Percentiles rank a stretch among this genome's conserved stretches.
phyloP scores from a whole-genome alignment of 2,797 vertebrate species.

The Naso thynnoides region DNA sequence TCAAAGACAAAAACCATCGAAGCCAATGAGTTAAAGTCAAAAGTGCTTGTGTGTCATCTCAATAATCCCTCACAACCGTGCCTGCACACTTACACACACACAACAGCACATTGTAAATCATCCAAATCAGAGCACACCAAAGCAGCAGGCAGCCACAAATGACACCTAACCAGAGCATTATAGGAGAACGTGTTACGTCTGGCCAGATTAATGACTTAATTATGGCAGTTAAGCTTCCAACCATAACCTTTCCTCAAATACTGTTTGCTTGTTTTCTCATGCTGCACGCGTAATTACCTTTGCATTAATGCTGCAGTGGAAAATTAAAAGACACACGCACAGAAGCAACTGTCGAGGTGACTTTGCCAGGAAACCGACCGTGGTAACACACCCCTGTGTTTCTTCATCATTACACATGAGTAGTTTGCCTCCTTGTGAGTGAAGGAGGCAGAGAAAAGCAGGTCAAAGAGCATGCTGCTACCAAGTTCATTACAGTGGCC shows the following conservation, averaged over 20 bases:
- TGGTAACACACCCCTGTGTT: constrained; percentile 29
- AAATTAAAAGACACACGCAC: constrained; percentile 57
- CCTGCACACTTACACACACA: constrained; percentile 2
- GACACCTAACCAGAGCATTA: constrained; percentile 81
- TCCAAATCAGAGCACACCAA: constrained; percentile 43
- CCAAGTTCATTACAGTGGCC: not conserved
- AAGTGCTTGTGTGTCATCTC: constrained; percentile 24
- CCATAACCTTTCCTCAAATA: constrained; percentile 81
- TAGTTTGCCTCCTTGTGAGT: constrained; percentile 2
- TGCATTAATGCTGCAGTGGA: constrained; percentile 52
- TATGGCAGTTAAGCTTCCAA: constrained; percentile 86
- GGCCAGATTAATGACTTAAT: constrained; percentile 88
- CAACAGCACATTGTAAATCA: constrained; percentile 51
- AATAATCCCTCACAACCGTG: constrained; percentile 36
- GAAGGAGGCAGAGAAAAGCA: constrained; percentile 19
- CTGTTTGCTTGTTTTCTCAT: constrained; percentile 67
- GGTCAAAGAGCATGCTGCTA: constrained; percentile 31
- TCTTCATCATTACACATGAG: constrained; percentile 44
- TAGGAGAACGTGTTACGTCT: constrained; percentile 80
- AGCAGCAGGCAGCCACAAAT: constrained; percentile 70
- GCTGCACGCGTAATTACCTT: constrained; percentile 70
- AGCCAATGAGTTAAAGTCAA: constrained; percentile 43
- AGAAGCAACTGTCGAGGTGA: constrained; percentile 45
- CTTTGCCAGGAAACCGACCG: constrained; percentile 43
- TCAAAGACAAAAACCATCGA: constrained; percentile 47